Percentiles rank a stretch among this genome's conserved stretches.
phyloP scores from a whole-genome alignment of 2,888 invertebrate genomes.

The Cosmia trapezina region DNA sequence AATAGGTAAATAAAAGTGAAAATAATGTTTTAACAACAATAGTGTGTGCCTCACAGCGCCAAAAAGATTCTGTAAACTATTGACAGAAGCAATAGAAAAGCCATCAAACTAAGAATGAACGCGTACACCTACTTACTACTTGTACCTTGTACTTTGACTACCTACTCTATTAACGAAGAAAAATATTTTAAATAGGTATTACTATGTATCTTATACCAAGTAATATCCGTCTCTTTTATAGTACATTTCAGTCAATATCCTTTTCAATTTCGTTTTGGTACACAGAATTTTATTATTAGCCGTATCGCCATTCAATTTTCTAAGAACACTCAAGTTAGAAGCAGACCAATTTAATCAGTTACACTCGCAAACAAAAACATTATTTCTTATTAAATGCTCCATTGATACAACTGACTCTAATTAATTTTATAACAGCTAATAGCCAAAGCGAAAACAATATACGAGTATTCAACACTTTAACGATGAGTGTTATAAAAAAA shows the following conservation, averaged over 20 bases:
- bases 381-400: neutral
- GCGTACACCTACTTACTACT: too few relatives aligned
- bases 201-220: neutral
- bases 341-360: slow-evolving; percentile 23
- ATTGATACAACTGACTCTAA: neutral
- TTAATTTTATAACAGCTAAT: neutral
- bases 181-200: neutral
- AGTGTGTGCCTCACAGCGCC: too few relatives aligned
- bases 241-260: neutral
- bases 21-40: too few relatives aligned
- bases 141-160: too few relatives aligned
- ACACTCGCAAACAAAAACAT: neutral
- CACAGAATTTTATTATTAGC: slow-evolving; percentile 16
- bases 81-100: neutral
- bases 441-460: neutral
- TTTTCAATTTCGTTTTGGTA: slow-evolving; percentile 19
- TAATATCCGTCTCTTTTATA: neutral
- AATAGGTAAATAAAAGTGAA: too few relatives aligned
- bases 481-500: too few relatives aligned
- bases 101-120: slow-evolving; percentile 8
- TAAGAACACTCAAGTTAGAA: slow-evolving; percentile 7
- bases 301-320: slow-evolving; percentile 7
- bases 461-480: neutral
- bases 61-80: neutral
- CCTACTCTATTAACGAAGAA: neutral